Evolutionary conservation across 2,888 invertebrate species (phyloP).

Genomic region (Abrostola tripartita): DNA sequence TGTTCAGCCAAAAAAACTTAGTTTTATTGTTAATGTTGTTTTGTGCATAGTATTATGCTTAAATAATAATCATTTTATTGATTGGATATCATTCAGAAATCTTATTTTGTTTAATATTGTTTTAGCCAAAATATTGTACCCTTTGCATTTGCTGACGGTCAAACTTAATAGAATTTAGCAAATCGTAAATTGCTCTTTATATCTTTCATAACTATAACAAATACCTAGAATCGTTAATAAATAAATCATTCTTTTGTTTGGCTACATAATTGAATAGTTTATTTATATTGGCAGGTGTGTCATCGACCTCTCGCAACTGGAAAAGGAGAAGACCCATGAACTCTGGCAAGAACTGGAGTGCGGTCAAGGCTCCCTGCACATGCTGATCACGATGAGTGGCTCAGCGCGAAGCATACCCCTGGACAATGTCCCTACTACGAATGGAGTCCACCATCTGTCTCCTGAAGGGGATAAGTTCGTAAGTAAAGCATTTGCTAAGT

Average conservation of each 20-base stretch:
- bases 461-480: conserved; percentile 76
- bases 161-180: too few relatives aligned
- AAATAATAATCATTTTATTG: not conserved
- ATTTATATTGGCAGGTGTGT: conserved; percentile 68
- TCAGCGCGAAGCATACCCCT: conserved; percentile 62
- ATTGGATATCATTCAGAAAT: not conserved
- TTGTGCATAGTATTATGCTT: not conserved
- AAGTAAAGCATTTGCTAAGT: conserved; percentile 54
- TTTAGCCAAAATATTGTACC: not conserved
- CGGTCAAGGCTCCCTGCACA: conserved; percentile 78
- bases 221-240: too few relatives aligned
- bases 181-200: too few relatives aligned
- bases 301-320: conserved; percentile 78
- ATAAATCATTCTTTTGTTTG: too few relatives aligned
- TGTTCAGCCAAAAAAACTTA: conserved; percentile 1
- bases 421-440: conserved; percentile 79
- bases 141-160: too few relatives aligned
- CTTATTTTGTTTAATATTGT: not conserved
- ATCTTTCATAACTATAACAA: too few relatives aligned
- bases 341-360: conserved; percentile 82
- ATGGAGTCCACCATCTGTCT: conserved; percentile 64
- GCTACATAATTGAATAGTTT: conserved; percentile 1
- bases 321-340: conserved; percentile 82
- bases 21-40: conserved; percentile 1
- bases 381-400: conserved; percentile 78